Evolutionary conservation across 2,113 vertebrate species (phyloP).

Genomic region (Empidonax alnorum): DNA sequence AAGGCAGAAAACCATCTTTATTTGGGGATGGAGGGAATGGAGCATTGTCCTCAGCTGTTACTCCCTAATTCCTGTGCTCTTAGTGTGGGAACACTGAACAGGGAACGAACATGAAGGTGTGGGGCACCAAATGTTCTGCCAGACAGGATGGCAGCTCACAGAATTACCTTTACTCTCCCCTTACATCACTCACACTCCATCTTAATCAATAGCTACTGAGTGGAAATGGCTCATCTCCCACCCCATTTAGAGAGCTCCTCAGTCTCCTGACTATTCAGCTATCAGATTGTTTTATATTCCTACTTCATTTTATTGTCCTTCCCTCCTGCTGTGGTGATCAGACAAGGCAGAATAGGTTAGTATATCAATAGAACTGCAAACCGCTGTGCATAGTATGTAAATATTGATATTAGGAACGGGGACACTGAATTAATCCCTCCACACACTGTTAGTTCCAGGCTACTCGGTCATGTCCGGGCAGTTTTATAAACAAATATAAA

Average conservation of each 20-base stretch:
- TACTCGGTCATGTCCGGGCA: not conserved
- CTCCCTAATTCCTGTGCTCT: not conserved
- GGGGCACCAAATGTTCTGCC: not conserved
- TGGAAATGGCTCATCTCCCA: not conserved
- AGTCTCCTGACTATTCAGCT: not conserved
- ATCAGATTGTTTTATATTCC: not conserved
- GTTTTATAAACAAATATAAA: not conserved
- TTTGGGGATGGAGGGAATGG: not conserved
- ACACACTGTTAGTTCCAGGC: not conserved
- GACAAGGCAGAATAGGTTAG: not conserved
- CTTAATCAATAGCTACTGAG: not conserved
- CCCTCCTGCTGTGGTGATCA: conserved; percentile 24
- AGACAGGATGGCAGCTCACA: not conserved
- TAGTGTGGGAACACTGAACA: not conserved
- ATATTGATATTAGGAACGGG: conserved; percentile 20
- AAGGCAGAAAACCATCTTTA: not conserved
- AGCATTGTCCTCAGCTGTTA: not conserved
- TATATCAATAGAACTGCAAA: conserved; percentile 18
- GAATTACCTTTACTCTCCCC: not conserved
- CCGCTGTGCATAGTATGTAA: not conserved
- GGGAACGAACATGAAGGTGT: not conserved
- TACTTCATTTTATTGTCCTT: conserved; percentile 11
- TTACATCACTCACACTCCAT: not conserved
- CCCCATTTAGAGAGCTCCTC: not conserved
- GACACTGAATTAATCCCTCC: not conserved